These are phyloP conservation scores for Gambusia yucatana DNA, from an alignment of 2,797 vertebrate genomes.

Conservation along the genomic window DNA sequence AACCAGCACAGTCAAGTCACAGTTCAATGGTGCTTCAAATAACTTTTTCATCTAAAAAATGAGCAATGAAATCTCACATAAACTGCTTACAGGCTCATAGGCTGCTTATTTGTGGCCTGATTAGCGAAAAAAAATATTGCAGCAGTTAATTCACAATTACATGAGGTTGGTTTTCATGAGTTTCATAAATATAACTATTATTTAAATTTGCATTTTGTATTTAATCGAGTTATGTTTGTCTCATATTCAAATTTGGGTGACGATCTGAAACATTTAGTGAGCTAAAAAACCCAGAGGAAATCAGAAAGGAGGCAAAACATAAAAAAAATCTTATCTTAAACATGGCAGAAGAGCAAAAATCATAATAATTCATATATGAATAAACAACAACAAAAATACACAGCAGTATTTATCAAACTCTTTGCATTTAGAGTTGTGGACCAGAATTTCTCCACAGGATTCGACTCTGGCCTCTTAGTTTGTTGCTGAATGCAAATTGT, in stretches of 20 bases:
- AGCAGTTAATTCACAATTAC: not conserved
- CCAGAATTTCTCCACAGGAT: not conserved
- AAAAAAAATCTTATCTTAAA: not conserved
- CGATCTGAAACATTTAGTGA: not conserved
- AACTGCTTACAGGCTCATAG: not conserved
- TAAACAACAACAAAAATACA: not conserved
- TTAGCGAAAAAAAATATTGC: not conserved
- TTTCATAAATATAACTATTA: not conserved
- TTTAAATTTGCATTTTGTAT: not conserved
- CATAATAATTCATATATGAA: not conserved
- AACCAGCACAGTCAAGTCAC: not conserved
- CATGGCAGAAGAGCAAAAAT: not conserved
- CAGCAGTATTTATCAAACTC: not conserved
- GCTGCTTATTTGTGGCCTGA: not conserved
- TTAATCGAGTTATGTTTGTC: not conserved
- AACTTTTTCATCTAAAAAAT: not conserved
- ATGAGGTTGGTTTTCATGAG: not conserved
- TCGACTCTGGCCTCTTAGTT: not conserved
- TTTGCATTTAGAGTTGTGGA: not conserved
- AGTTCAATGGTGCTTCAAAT: too few relatives aligned
- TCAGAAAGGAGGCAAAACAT: not conserved
- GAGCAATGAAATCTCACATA: not conserved
- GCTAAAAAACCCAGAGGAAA: not conserved
- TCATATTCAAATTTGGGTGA: not conserved
- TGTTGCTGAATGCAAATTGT: not conserved